Conservation (phyloP, 1,140 invertebrate species). For the Zelostemma sp. region DNA sequence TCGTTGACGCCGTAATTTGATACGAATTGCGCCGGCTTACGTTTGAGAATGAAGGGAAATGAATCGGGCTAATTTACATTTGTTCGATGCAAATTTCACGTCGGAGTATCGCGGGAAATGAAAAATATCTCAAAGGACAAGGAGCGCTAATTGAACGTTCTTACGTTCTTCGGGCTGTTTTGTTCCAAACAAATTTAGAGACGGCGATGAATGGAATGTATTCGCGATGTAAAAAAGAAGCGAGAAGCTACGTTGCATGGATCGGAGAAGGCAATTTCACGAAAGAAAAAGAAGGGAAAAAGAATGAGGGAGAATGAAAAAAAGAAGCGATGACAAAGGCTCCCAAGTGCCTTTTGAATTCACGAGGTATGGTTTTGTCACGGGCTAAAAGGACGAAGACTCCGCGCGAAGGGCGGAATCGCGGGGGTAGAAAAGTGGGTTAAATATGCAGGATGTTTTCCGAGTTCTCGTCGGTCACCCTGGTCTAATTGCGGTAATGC, state of each 20-base stretch:
- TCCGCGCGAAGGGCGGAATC: constrained; percentile 3
- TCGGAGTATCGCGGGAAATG: too few species aligned
- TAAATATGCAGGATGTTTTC: constrained; percentile 61
- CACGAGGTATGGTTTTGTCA: constrained; percentile 10
- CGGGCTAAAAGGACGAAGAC: constrained; percentile 5
- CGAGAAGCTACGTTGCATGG: background rate
- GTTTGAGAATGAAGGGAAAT: too few species aligned
- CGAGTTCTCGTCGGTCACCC: constrained; percentile 52
- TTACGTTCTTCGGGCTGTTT: too few species aligned
- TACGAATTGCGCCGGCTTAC: too few species aligned
- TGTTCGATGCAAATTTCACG: too few species aligned
- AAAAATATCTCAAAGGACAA: too few species aligned
- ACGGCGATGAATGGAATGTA: constrained; percentile 4
- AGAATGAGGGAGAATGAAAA: constrained; percentile 8
- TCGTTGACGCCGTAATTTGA: background rate
- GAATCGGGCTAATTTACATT: too few species aligned
- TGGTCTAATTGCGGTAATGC: constrained; percentile 61
- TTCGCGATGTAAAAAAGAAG: too few species aligned
- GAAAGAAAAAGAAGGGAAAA: constrained; percentile 30
- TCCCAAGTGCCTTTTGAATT: constrained; percentile 22
- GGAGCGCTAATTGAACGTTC: too few species aligned
- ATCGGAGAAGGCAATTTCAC: constrained; percentile 22
- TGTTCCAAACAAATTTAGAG: background rate
- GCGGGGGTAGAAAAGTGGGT: constrained; percentile 44
- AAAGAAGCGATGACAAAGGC: constrained; percentile 10